Percentiles rank a stretch among this genome's conserved stretches.
These are phyloP conservation scores for Maniola hyperantus DNA, from an alignment of 2,888 invertebrate species.

Conservation along the genomic window DNA sequence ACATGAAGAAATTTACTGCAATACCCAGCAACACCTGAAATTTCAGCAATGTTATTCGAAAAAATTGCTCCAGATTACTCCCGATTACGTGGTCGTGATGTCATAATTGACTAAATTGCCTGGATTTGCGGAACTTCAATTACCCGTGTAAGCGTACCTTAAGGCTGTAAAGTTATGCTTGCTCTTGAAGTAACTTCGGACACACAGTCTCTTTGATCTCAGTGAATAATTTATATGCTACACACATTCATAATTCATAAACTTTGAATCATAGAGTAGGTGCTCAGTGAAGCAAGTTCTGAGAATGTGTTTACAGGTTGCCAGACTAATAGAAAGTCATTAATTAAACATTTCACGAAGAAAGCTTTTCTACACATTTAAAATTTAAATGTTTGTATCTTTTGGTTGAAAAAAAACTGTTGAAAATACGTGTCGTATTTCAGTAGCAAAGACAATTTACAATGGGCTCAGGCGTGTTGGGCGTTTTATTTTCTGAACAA, in stretches of 20 bases:
- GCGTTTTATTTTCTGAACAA: constrained; percentile 40
- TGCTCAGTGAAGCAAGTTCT: constrained; percentile 11
- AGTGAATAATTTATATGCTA: constrained; percentile 23
- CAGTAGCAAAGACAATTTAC: background rate
- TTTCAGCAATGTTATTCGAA: too few relatives aligned
- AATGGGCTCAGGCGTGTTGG: constrained; percentile 12
- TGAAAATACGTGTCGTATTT: background rate
- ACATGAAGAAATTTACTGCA: too few relatives aligned
- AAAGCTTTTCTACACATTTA: background rate
- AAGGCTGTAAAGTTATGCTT: constrained; percentile 2
- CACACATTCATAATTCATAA: constrained; percentile 26
- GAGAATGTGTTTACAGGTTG: constrained; percentile 12
- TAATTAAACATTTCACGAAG: constrained; percentile 11
- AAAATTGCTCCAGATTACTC: too few relatives aligned
- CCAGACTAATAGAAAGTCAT: constrained; percentile 12
- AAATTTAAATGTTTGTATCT: background rate
- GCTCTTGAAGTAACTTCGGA: constrained; percentile 11
- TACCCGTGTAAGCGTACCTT: too few relatives aligned
- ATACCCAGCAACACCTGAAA: too few relatives aligned
- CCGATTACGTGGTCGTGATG: too few relatives aligned
- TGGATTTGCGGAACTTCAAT: too few relatives aligned
- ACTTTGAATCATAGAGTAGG: constrained; percentile 15
- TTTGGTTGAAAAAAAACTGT: background rate
- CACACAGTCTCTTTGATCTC: constrained; percentile 17
- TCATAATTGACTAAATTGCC: too few relatives aligned